These are phyloP conservation scores for Acholoe squamosa DNA, from an alignment of 2,888 invertebrate species.

Conservation along the genomic window DNA sequence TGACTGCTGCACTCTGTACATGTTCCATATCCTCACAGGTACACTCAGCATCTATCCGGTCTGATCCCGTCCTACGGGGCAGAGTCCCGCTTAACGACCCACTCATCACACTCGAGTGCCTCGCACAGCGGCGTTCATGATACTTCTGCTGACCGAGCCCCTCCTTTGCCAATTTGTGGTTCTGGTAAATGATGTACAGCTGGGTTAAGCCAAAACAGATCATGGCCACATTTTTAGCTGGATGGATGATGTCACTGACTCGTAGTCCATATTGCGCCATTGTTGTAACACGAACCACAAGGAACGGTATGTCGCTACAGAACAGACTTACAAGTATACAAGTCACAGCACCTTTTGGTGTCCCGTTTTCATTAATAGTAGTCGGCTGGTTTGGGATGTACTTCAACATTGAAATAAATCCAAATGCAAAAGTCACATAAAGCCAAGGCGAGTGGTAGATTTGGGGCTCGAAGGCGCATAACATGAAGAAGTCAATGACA, in stretches of 20 bases:
- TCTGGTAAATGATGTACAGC: slow-evolving; percentile 66
- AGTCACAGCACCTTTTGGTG: slow-evolving; percentile 55
- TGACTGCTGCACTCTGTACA: background rate
- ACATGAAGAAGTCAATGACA: slow-evolving; percentile 69
- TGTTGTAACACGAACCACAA: slow-evolving; percentile 67
- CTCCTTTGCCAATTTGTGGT: slow-evolving; percentile 14
- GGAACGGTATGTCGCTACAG: slow-evolving; percentile 69
- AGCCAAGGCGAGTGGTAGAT: slow-evolving; percentile 67
- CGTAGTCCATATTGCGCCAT: slow-evolving; percentile 65
- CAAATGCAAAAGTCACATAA: slow-evolving; percentile 67
- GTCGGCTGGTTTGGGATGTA: slow-evolving; percentile 68
- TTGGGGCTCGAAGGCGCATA: slow-evolving; percentile 57
- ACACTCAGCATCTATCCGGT: background rate
- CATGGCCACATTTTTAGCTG: slow-evolving; percentile 69
- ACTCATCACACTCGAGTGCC: background rate
- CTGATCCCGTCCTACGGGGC: background rate
- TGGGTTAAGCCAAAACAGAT: slow-evolving; percentile 67
- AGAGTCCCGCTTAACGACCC: background rate
- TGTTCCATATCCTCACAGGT: slow-evolving; percentile 22
- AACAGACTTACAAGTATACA: slow-evolving; percentile 67
- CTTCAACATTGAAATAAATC: slow-evolving; percentile 70
- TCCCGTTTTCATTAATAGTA: slow-evolving; percentile 37
- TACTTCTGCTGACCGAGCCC: background rate
- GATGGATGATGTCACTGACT: slow-evolving; percentile 68
- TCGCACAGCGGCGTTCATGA: background rate